Base-by-base conservation (phyloP, 2,797 vertebrate genomes). In the Lepilemur ruficaudatus region DNA sequence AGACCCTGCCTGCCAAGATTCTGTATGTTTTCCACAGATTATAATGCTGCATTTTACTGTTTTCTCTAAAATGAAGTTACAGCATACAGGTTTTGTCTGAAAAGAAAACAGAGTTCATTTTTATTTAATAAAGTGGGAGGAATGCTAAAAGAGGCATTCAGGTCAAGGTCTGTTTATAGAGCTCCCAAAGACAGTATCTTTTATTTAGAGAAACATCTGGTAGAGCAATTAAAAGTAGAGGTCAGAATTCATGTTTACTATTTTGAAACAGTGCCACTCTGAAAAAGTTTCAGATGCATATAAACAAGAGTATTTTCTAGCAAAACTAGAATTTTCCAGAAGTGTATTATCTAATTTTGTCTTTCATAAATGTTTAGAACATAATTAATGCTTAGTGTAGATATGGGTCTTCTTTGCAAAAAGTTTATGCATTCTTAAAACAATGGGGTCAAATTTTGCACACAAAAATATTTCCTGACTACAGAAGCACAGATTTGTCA, bases 181-280 rank as follows among this genome's bases (percentile, higher is more conserved):
- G 86, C 97, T 97, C 97, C 98, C 92, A 95, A 86, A 98, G 93
- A 96, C 50, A 98, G 97, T 97, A 98, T 97, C 94, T 95, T 96
- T 94, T 97, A 96, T 97, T 97, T 97, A 95, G 81, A 98, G 97
- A 98, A 98, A 98, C 96, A 98, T 98, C 95, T 98, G 97, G 96
- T 87, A 97, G 96, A 98, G 13, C 10, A 82, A 80, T 78, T 41
- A 95, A 97, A 93, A 91, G 73, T 65, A 97, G 97, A 98, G 97
- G 97, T 97, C 97, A 98, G 89, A 97, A 97, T 95, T 65, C 43
- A 50, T 41, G 55, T 83, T 86, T 50, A 50, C 50, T 52, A 48
- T 91, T 97, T 92, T 96, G 81, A 12, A 10, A 52, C 50, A 52
- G 50, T 82, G 89, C 94, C 87, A 98, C 67, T 94, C 90, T 75